Evolutionary conservation across 2,797 vertebrate species (phyloP).

Genomic region (Arvicola amphibius): DNA sequence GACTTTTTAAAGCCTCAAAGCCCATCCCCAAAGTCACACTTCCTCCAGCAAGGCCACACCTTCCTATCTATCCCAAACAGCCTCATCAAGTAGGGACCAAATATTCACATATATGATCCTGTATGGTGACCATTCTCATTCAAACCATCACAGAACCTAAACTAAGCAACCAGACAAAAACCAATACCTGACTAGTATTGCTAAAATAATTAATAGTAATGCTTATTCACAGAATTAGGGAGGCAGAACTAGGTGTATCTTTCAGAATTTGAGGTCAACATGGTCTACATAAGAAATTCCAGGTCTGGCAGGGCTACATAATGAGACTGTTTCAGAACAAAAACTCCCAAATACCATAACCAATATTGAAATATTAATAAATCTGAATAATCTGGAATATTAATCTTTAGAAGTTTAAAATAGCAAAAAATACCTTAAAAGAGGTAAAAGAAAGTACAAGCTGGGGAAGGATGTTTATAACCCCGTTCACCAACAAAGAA

Average conservation of each 20-base stretch:
- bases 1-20: neutral
- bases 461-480: neutral
- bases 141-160: neutral
- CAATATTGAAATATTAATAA: neutral
- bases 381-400: neutral
- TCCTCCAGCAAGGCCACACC: neutral
- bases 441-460: neutral
- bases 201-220: neutral
- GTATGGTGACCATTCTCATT: neutral
- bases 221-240: neutral
- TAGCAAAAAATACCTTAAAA: conserved; percentile 18
- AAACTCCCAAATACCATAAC: neutral
- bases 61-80: neutral
- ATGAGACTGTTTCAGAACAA: neutral
- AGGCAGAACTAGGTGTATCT: neutral
- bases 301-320: neutral
- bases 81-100: neutral
- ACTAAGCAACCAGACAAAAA: neutral
- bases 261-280: neutral
- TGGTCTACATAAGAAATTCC: neutral
- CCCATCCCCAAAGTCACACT: neutral
- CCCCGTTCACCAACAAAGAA: neutral
- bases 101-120: neutral
- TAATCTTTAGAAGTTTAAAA: conserved; percentile 41
- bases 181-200: neutral